A percentile compares a stretch with the other conserved stretches of the same genome.
These are phyloP conservation scores for Synergus japonicus DNA, from an alignment of 2,888 invertebrate species.

Conservation along the genomic window DNA sequence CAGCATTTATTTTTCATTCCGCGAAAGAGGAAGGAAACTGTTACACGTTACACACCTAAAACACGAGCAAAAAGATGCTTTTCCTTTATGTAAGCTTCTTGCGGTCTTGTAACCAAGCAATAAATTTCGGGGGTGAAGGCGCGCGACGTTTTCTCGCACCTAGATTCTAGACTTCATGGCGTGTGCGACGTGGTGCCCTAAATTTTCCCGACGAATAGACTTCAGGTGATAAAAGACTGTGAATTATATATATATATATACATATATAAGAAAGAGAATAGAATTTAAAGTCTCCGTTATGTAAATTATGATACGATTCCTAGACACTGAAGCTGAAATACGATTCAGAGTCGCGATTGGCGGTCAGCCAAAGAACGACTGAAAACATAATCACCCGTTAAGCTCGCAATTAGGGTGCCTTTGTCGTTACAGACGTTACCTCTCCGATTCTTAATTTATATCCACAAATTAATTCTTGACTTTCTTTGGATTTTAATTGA, in stretches of 20 bases:
- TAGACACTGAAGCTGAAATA: conserved; percentile 20
- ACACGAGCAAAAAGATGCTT: conserved; percentile 46
- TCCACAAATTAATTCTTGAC: not conserved
- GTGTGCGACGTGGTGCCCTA: not conserved
- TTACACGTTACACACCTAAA: conserved; percentile 40
- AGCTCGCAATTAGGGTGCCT: conserved; percentile 35
- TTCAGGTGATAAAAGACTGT: not conserved
- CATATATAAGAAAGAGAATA: not conserved
- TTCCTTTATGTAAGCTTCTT: conserved; percentile 56
- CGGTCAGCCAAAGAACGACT: conserved; percentile 37
- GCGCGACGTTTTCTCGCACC: conserved; percentile 45
- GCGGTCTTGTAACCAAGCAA: conserved; percentile 59
- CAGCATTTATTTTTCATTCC: conserved; percentile 54
- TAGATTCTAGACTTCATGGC: conserved; percentile 15
- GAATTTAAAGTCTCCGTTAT: conserved; percentile 16
- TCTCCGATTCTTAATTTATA: conserved; percentile 30
- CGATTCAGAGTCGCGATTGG: conserved; percentile 26
- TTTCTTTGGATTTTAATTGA: conserved; percentile 12
- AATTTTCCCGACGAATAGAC: conserved; percentile 26
- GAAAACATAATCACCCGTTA: conserved; percentile 40
- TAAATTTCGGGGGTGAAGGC: conserved; percentile 60
- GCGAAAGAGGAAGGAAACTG: conserved; percentile 19
- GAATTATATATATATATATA: conserved; percentile 18
- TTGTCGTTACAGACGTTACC: conserved; percentile 32
- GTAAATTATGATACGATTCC: conserved; percentile 23